These are phyloP conservation scores for Nothoprocta pentlandii DNA, from an alignment of 2,113 vertebrate species.

Conservation along the genomic window DNA sequence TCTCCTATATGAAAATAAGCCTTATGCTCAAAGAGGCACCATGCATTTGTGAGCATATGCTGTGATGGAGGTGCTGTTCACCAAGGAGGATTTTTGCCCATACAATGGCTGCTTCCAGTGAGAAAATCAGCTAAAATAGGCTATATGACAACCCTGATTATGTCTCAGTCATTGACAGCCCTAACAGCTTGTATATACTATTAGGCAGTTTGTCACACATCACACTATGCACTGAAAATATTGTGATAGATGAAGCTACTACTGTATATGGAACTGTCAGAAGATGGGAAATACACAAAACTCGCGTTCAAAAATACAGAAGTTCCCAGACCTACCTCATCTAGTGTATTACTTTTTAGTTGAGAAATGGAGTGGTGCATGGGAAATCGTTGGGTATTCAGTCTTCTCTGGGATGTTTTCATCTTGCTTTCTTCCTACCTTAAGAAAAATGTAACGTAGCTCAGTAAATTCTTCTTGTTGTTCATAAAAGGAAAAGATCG, in stretches of 20 bases:
- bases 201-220: constrained; percentile 58
- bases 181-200: constrained; percentile 44
- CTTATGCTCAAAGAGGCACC: neutral
- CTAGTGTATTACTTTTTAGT: neutral
- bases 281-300: neutral
- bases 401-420: neutral
- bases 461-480: neutral
- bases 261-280: constrained; percentile 30
- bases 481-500: neutral
- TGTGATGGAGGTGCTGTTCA: neutral
- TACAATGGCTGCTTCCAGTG: neutral
- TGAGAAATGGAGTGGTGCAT: neutral
- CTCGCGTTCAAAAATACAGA: neutral
- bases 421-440: neutral
- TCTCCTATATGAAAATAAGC: neutral
- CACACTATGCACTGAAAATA: constrained; percentile 36
- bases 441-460: neutral
- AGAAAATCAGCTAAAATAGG: neutral
- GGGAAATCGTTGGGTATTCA: neutral
- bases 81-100: neutral
- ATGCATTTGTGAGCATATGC: neutral
- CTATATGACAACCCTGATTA: neutral
- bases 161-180: neutral
- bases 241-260: constrained; percentile 36
- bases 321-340: neutral